Base-by-base conservation (phyloP, 2,113 vertebrate genomes). In the Polyodon spathula region DNA sequence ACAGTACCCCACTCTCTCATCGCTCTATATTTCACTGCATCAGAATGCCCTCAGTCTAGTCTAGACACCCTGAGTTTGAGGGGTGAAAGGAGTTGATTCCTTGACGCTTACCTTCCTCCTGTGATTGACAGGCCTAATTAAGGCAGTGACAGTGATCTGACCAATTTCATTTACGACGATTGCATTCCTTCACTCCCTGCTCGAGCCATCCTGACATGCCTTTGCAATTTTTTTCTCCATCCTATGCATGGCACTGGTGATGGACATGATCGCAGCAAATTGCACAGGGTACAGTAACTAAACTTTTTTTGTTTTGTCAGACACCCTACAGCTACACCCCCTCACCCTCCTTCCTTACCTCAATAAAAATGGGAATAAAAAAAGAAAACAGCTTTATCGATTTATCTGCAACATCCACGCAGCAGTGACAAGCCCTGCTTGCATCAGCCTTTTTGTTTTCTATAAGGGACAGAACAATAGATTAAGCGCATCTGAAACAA, bases 61-160 rank as follows among this genome's bases (percentile, higher is more conserved):
- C 58, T 67, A 59, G 59, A 64, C 56, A 50, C 58, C 65, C 46
- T 60, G 58, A 60, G 62, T 71, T 69, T 61, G 16, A 38, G 65
- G 60, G 60, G 54, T 67, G 55, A 58, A 58, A 69, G 64, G 58
- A 68, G 68, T 69, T 59, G 61, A 66, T 50, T 69, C 66, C 16
- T 58, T 61, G 70, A 68, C 64, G 55, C 68, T 62, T 57, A 46
- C 50, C 41, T 40, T 27, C 43, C 16, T 4, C 27, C 27, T 56
- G 6, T 79, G 76, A 78, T 75, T 64, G 77, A 65, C 74, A 67
- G 70, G 61, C 65, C 73, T 74, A 79, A 77, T 78, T 76, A 79
- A 76, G 68, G 59, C 17, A 50, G 54, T 63, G 68, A 68, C 67
- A 64, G 48, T 70, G 72, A 72, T 73, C 67, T 68, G 68, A 66